phyloP scores from a whole-genome alignment of 64 coral and sea anemone genomes.

The Orbicella faveolata region DNA sequence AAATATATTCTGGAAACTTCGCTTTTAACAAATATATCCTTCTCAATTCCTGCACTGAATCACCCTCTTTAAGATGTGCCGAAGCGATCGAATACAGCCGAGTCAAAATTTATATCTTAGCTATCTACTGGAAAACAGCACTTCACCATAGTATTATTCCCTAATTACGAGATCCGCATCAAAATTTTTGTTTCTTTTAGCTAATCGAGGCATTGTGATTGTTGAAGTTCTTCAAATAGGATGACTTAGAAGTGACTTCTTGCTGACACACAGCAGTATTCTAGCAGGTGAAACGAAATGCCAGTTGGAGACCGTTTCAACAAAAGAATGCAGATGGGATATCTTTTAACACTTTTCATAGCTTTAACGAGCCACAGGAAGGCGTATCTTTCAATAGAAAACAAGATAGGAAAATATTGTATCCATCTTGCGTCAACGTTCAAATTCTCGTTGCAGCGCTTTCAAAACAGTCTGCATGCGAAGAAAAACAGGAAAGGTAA shows the following conservation, averaged over 20 bases:
- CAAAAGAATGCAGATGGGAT: background rate
- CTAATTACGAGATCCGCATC: background rate
- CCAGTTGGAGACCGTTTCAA: background rate
- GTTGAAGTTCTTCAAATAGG: background rate
- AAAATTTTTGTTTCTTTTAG: background rate
- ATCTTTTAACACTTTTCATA: background rate
- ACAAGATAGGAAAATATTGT: no score
- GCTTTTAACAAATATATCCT: background rate
- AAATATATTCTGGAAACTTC: background rate
- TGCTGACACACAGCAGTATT: background rate
- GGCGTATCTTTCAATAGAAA: background rate
- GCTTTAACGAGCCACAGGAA: background rate
- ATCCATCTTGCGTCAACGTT: no score
- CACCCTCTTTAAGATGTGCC: background rate
- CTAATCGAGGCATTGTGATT: background rate
- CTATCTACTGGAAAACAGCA: background rate
- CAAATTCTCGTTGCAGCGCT: no score
- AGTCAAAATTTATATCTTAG: background rate
- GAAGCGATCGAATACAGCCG: background rate
- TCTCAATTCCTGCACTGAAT: background rate
- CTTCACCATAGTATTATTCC: background rate
- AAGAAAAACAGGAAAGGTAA: no score
- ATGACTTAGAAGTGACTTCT: background rate
- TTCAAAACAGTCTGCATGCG: no score
- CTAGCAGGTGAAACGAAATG: background rate